Percentiles rank a stretch among this genome's conserved stretches.
Conservation (phyloP, 2,113 vertebrate species). For the Acrocephalus kingi region DNA sequence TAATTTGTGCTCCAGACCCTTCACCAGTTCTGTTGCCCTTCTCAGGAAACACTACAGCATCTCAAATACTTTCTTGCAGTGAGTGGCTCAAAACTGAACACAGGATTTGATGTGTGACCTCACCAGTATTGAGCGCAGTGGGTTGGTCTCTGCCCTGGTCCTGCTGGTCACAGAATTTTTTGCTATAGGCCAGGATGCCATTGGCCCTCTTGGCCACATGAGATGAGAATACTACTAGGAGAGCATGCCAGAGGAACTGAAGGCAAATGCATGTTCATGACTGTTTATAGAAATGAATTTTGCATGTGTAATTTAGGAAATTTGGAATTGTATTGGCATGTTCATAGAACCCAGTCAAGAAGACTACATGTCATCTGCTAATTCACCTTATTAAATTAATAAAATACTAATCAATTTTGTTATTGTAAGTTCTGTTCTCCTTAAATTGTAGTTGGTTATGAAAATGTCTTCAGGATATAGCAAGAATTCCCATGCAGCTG, state of each 20-base stretch:
- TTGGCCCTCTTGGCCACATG: background rate
- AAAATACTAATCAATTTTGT: background rate
- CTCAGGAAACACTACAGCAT: background rate
- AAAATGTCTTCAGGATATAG: background rate
- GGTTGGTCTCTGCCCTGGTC: background rate
- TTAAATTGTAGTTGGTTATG: background rate
- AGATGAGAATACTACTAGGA: background rate
- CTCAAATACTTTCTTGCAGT: background rate
- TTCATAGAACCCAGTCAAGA: background rate
- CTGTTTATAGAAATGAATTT: background rate
- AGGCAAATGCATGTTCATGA: background rate
- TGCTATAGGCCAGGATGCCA: background rate
- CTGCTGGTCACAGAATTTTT: background rate
- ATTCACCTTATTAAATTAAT: background rate
- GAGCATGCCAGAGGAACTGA: background rate
- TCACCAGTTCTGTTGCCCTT: background rate
- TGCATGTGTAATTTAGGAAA: background rate
- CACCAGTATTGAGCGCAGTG: accelerated
- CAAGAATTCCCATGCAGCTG: background rate
- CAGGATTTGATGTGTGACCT: background rate
- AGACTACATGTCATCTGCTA: background rate
- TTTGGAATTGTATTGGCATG: background rate
- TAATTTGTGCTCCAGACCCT: background rate
- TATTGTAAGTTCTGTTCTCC: background rate
- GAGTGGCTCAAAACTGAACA: background rate